Conservation (phyloP, 1,140 invertebrate genomes). For the Zaprionus gabonicus region DNA sequence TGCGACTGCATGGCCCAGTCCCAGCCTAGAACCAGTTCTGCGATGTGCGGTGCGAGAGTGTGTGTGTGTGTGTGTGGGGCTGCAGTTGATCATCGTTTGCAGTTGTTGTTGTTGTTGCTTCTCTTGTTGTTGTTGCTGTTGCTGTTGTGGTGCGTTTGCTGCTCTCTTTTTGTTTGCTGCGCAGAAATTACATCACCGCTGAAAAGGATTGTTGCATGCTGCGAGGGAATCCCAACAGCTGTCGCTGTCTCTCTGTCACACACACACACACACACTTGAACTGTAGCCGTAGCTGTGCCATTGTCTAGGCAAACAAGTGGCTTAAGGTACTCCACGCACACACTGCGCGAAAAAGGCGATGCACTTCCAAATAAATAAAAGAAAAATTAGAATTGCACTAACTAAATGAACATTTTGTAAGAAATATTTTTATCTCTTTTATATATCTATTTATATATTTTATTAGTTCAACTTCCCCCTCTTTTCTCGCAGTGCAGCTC, state of each 20-base stretch:
- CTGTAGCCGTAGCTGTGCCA: constrained; percentile 28
- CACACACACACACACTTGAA: constrained; percentile 26
- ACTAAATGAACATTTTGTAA: neutral
- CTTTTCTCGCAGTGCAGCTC: constrained; percentile 21
- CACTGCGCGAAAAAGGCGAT: constrained; percentile 22
- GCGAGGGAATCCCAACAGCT: constrained; percentile 76
- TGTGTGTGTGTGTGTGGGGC: constrained; percentile 6
- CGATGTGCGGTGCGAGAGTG: neutral
- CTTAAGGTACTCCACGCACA: constrained; percentile 47
- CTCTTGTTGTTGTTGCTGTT: constrained; percentile 24
- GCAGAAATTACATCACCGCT: constrained; percentile 74
- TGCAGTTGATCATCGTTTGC: constrained; percentile 39
- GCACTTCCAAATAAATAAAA: neutral
- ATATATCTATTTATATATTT: neutral
- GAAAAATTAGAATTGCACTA: neutral
- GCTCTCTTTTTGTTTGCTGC: constrained; percentile 56
- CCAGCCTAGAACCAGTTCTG: constrained; percentile 51
- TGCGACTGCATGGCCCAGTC: constrained; percentile 22
- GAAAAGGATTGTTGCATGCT: constrained; percentile 67
- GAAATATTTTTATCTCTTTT: neutral
- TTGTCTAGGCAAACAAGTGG: constrained; percentile 79
- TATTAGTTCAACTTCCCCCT: neutral
- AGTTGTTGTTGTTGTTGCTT: constrained; percentile 30
- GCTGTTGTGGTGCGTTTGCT: constrained; percentile 27
- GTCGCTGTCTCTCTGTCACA: constrained; percentile 41